Conservation (phyloP, 2,797 vertebrate genomes). For the Heterohyrax brucei region DNA sequence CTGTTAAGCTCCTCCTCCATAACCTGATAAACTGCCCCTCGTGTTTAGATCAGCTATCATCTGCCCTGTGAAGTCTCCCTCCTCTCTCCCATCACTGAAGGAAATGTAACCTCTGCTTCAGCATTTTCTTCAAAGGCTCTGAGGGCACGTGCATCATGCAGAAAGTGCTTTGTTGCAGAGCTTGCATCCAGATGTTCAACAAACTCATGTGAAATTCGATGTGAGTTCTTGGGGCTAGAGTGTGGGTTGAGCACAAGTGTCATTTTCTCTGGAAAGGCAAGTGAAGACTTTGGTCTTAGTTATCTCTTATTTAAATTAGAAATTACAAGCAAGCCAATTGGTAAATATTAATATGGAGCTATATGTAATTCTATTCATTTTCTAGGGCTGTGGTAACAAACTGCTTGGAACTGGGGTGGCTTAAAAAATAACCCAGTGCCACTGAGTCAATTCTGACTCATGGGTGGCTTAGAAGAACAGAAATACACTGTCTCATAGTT, state of each 20-base stretch:
- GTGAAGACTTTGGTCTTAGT: constrained; percentile 72
- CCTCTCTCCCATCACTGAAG: too few species aligned
- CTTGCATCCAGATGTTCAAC: rapidly evolving
- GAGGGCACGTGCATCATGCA: rapidly evolving
- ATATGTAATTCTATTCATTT: background rate
- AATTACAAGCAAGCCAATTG: constrained; percentile 68
- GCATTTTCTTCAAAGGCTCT: background rate
- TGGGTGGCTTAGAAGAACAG: too few species aligned
- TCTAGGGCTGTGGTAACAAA: too few species aligned
- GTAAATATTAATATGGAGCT: constrained; percentile 80
- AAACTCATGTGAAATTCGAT: too few species aligned
- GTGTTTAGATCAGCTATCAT: background rate
- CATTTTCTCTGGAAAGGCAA: constrained; percentile 75
- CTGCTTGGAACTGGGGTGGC: too few species aligned
- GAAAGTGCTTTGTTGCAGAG: rapidly evolving
- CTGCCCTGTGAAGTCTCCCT: background rate
- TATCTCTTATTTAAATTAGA: constrained; percentile 53
- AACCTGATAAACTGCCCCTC: background rate
- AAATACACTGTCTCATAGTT: too few species aligned
- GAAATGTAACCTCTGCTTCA: background rate
- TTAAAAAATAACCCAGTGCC: too few species aligned
- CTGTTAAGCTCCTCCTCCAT: rapidly evolving
- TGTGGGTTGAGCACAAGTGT: constrained; percentile 38
- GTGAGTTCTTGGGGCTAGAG: background rate
- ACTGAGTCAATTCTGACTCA: too few species aligned